Conservation (phyloP, 2,113 vertebrate genomes). For the Chaetorhynchus papuensis region DNA sequence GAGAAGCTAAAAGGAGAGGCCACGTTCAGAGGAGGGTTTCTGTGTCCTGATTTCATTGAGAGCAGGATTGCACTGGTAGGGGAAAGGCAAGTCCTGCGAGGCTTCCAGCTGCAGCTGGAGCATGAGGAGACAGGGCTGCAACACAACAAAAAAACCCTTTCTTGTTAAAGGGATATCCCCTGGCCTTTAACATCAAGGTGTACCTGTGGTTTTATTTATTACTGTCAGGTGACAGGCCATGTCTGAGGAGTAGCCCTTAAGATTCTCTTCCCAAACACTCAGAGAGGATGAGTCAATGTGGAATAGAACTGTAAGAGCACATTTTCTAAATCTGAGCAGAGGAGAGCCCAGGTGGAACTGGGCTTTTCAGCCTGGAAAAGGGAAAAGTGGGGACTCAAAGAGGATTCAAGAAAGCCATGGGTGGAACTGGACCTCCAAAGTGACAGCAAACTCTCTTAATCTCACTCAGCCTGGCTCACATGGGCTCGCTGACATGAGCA, state of each 20-base stretch:
- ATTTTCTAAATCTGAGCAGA: neutral
- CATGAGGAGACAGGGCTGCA: neutral
- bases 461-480: neutral
- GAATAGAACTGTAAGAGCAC: neutral
- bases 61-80: neutral
- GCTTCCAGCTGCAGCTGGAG: neutral
- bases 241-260: neutral
- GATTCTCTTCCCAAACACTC: neutral
- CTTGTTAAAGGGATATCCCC: neutral
- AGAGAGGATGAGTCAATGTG: neutral
- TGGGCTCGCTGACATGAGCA: fast-evolving
- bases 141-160: neutral
- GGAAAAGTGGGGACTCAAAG: neutral
- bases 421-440: neutral
- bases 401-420: neutral
- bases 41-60: neutral
- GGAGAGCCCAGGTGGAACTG: neutral
- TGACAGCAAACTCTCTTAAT: neutral
- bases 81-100: neutral
- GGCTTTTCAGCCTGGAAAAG: neutral
- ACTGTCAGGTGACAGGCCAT: fast-evolving
- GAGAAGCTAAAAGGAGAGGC: slow-evolving; percentile 21
- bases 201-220: neutral
- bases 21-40: neutral
- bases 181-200: neutral